Percentiles rank a stretch among this genome's conserved stretches.
Evolutionary conservation across 1,140 invertebrate species (phyloP).

Genomic region (Polypedilum pembai): DNA sequence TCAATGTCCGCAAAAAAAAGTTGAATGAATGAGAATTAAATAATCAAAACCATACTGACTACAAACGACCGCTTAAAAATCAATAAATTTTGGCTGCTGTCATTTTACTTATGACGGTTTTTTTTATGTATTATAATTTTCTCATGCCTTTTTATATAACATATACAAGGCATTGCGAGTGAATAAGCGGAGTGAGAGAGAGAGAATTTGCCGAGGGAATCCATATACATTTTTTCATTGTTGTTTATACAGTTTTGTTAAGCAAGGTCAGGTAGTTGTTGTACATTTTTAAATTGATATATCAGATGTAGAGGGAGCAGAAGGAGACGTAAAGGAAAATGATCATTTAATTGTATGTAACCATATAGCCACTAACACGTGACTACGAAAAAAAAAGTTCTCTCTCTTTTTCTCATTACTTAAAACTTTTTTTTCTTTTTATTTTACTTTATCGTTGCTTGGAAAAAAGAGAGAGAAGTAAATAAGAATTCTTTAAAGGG

Average conservation of each 20-base stretch:
- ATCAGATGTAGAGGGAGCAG: neutral
- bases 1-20: neutral
- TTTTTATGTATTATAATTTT: conserved; percentile 28
- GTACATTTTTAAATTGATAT: conserved; percentile 28
- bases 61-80: conserved; percentile 16
- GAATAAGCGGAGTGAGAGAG: neutral
- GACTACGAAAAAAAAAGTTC: neutral
- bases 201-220: conserved; percentile 26
- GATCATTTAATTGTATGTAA: no score
- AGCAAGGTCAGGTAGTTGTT: conserved; percentile 27
- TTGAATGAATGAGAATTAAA: neutral
- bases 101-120: conserved; percentile 21
- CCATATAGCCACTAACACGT: neutral
- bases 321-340: no score
- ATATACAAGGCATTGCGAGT: neutral
- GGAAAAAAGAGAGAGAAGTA: neutral
- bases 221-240: conserved; percentile 28
- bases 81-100: conserved; percentile 28
- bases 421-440: neutral
- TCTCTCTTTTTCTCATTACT: neutral
- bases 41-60: conserved; percentile 13
- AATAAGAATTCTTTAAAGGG: neutral
- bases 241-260: conserved; percentile 28
- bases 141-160: conserved; percentile 23
- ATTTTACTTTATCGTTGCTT: neutral